A percentile compares a stretch with the other conserved stretches of the same genome.
Conservation (phyloP, 1,140 invertebrate genomes). For the Micrasema longulum region DNA sequence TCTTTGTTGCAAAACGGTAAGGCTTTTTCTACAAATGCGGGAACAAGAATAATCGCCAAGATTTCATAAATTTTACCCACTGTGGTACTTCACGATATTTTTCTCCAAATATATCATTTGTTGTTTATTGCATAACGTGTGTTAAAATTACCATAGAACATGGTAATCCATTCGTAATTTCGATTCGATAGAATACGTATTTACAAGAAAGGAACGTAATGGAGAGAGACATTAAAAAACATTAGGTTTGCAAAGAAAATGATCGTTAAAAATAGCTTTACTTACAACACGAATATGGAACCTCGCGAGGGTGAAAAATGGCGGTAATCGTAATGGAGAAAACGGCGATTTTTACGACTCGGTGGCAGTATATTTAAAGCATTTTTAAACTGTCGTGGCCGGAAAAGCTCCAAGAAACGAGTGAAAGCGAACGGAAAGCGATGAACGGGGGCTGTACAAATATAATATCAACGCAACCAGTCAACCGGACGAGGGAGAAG, state of each 20-base stretch:
- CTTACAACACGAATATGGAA: neutral
- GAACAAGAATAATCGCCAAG: too few species aligned
- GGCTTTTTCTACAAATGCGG: too few species aligned
- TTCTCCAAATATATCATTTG: too few species aligned
- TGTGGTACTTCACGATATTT: too few species aligned
- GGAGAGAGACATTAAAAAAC: too few species aligned
- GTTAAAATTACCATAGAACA: too few species aligned
- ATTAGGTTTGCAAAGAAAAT: neutral
- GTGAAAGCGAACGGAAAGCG: conserved; percentile 41
- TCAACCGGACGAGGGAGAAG: conserved; percentile 43
- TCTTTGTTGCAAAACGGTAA: neutral
- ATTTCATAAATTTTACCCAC: too few species aligned
- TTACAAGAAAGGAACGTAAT: too few species aligned
- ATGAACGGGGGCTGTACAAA: conserved; percentile 37
- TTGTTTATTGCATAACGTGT: too few species aligned
- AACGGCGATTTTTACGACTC: conserved; percentile 22
- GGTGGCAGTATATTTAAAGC: conserved; percentile 13
- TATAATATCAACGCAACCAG: conserved; percentile 40
- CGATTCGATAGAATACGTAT: too few species aligned
- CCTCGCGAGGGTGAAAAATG: neutral
- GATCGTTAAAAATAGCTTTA: conserved; percentile 14
- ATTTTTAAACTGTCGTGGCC: conserved; percentile 17
- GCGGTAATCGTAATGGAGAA: neutral
- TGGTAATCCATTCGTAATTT: too few species aligned
- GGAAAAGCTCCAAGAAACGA: conserved; percentile 12